Conservation (phyloP, 2,888 invertebrate genomes). For the Salticus scenicus region DNA sequence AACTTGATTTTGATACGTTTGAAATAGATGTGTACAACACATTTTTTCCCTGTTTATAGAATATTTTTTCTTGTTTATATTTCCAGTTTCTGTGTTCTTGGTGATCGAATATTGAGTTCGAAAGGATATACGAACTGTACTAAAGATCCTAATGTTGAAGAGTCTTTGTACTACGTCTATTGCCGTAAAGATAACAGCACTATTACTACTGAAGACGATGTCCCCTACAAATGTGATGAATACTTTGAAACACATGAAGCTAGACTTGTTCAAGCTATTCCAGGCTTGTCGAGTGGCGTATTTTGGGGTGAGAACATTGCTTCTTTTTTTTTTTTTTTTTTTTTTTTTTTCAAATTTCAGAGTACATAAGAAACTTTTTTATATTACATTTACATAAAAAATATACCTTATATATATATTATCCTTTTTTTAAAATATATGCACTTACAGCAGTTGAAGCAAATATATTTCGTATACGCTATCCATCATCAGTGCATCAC, state of each 20-base stretch:
- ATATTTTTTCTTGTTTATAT: too few relatives aligned
- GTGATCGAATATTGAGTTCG: conserved; percentile 89
- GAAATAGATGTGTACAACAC: too few relatives aligned
- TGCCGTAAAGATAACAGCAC: conserved; percentile 26
- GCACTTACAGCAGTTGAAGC: too few relatives aligned
- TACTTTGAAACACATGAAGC: conserved; percentile 85
- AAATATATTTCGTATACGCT: too few relatives aligned
- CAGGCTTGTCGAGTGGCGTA: conserved; percentile 93
- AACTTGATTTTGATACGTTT: too few relatives aligned
- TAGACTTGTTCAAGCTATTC: conserved; percentile 86
- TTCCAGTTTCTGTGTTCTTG: conserved; percentile 92
- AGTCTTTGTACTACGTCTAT: conserved; percentile 52
- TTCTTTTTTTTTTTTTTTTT: too few relatives aligned
- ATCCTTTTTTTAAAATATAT: too few relatives aligned
- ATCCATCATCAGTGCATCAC: too few relatives aligned
- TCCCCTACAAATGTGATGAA: conserved; percentile 81
- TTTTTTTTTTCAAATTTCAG: too few relatives aligned
- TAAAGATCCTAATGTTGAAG: conserved; percentile 54
- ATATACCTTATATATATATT: too few relatives aligned
- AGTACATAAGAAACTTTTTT: not conserved
- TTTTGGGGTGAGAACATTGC: conserved; percentile 82
- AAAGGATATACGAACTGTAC: conserved; percentile 75
- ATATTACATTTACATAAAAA: too few relatives aligned
- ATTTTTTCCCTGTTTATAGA: too few relatives aligned
- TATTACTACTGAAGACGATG: conserved; percentile 20